Evolutionary conservation across 2,797 vertebrate genomes (phyloP), one percentile per base, ranked within the genome.

Genomic region (Myotis daubentonii): DNA sequence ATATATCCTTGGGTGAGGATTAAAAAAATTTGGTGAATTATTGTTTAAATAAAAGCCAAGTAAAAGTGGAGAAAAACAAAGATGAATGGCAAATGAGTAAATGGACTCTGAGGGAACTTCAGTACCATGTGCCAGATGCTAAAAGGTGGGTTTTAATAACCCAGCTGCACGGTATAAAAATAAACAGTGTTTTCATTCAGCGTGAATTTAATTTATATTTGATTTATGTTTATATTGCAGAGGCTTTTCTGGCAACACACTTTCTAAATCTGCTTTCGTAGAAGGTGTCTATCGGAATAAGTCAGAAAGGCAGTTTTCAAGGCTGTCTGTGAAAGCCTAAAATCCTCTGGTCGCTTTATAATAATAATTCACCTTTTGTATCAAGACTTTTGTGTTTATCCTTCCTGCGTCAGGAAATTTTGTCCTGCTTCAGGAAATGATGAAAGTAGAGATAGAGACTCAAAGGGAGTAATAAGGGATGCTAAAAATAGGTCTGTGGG

Each of bases 401-500:
- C 38, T 91, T 94, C 51, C 30, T 87, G 33, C 2, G 1, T 86
- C 71, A 87, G 92, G 74, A 96, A 89, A 94, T 91, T 75, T 78
- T 72, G 36, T 91, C 79, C 70, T 93, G 79, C 25, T 85, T 87
- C 88, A 93, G 85, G 92, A 89, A 94, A 75, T 80, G 84, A 72
- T 83, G 87, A 47, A 47, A 81, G 57, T 80, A 51, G 91, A 94
- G 88, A 70, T 55, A n/a, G 80, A 44, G 94, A 76, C 85, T 79
- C 72, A 80, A 74, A 94, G 90, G 3, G 62, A 88, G 85, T 93
- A 88, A 93, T 90, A 75, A 28, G 25, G 36, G 57, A 16, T 86
- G 70, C 91, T 96, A 96, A 97, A 96, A 95, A 85, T 83, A 95
- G 36, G 28, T 92, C 20, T 55, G 33, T 62, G 53, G 89, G 88